These are phyloP conservation scores for Embidobia sp. DNA, from an alignment of 2,888 invertebrate genomes.

Conservation along the genomic window DNA sequence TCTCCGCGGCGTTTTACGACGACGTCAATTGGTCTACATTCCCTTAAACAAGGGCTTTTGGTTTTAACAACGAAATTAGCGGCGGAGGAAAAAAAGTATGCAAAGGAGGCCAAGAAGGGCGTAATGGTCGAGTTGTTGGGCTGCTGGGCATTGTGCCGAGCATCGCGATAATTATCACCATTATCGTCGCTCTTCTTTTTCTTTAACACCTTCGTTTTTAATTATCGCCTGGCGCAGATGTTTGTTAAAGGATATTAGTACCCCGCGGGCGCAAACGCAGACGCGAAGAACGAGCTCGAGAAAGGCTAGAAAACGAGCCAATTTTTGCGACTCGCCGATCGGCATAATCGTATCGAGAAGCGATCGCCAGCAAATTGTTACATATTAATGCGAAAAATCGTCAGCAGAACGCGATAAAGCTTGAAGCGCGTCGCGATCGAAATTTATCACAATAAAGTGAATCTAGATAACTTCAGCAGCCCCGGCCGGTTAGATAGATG, in stretches of 20 bases:
- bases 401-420: neutral
- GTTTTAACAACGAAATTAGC: constrained; percentile 37
- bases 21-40: constrained; percentile 1
- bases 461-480: constrained; percentile 36
- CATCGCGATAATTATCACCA: constrained; percentile 52
- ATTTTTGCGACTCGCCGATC: constrained; percentile 11
- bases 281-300: neutral
- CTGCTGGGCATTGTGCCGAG: constrained; percentile 38
- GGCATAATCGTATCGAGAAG: constrained; percentile 22
- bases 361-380: constrained; percentile 10
- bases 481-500: constrained; percentile 30
- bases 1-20: neutral
- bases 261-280: constrained; percentile 6
- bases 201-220: constrained; percentile 58
- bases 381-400: constrained; percentile 8
- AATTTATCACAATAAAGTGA: constrained; percentile 35
- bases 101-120: constrained; percentile 22
- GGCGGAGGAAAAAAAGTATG: constrained; percentile 23
- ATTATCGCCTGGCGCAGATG: constrained; percentile 51
- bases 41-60: constrained; percentile 19
- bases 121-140: constrained; percentile 36
- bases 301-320: constrained; percentile 4
- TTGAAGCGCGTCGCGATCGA: neutral
- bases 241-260: constrained; percentile 46
- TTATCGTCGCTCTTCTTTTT: constrained; percentile 53